phyloP scores from a whole-genome alignment of 2,888 invertebrate species.

The Eupithecia dodoneata region DNA sequence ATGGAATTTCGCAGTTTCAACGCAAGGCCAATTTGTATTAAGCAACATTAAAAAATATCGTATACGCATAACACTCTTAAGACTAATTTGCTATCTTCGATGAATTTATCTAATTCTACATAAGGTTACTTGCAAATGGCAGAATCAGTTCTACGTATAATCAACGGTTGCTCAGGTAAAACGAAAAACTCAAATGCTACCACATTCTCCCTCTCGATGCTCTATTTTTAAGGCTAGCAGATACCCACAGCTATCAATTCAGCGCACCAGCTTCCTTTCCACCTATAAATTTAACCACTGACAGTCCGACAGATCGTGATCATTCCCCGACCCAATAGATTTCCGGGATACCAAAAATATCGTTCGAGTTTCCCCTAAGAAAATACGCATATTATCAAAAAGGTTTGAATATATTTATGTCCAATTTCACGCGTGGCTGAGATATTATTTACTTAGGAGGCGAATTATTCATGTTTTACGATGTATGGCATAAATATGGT shows the following conservation, averaged over 20 bases:
- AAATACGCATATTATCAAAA: conserved; percentile 30
- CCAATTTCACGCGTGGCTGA: conserved; percentile 30
- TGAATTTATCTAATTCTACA: too few relatives aligned
- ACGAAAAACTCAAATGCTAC: background rate
- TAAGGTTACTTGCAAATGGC: background rate
- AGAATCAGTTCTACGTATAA: background rate
- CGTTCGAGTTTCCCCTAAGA: conserved; percentile 24
- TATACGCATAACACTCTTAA: background rate
- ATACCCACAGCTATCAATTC: conserved; percentile 41
- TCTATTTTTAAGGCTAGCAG: conserved; percentile 28
- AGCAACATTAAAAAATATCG: background rate
- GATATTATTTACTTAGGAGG: conserved; percentile 20
- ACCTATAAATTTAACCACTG: conserved; percentile 40
- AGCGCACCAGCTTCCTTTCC: conserved; percentile 32
- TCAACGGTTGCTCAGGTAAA: background rate
- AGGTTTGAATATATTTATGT: conserved; percentile 35
- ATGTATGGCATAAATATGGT: background rate
- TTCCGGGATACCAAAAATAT: conserved; percentile 42
- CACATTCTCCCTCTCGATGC: conserved; percentile 17
- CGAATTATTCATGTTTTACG: conserved; percentile 19
- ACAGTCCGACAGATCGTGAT: conserved; percentile 37
- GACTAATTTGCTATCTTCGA: background rate
- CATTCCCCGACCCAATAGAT: conserved; percentile 42
- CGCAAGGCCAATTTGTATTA: background rate
- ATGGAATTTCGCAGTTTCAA: background rate